phyloP scores from a whole-genome alignment of 2,797 vertebrate genomes.

The Menidia menidia region DNA sequence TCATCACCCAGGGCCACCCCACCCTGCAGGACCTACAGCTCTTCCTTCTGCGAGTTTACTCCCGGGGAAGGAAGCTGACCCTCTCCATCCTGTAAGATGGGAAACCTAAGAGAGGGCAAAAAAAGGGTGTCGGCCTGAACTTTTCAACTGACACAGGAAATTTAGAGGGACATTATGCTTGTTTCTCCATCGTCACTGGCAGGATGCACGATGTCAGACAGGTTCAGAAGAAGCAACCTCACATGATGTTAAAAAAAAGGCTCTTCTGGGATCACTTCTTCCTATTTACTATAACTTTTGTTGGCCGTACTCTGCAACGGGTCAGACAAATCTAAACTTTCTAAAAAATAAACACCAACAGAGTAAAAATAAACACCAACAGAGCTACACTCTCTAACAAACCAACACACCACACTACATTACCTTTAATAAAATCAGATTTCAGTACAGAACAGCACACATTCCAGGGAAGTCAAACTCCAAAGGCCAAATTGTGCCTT shows the following conservation, averaged over 20 bases:
- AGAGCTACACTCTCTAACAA: conserved; percentile 19
- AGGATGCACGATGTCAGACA: conserved; percentile 59
- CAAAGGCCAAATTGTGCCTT: background rate
- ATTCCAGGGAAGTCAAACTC: conserved; percentile 25
- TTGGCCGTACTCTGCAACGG: background rate
- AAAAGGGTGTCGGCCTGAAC: conserved; percentile 44
- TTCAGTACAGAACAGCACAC: conserved; percentile 7
- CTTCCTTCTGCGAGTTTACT: conserved; percentile 16
- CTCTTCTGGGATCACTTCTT: background rate
- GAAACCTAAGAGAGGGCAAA: conserved; percentile 36
- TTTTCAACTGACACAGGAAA: conserved; percentile 65
- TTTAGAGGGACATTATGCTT: conserved; percentile 40
- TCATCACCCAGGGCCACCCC: background rate
- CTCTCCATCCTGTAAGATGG: conserved; percentile 55
- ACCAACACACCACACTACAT: conserved; percentile 33
- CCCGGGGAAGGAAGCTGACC: conserved; percentile 71
- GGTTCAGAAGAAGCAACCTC: conserved; percentile 17
- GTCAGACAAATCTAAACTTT: background rate
- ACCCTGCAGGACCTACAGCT: conserved; percentile 2
- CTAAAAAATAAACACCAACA: background rate
- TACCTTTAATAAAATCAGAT: conserved; percentile 42
- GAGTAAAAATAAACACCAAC: background rate
- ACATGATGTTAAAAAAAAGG: conserved; percentile 20
- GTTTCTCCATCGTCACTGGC: conserved; percentile 40
- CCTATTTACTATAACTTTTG: background rate